These are phyloP conservation scores for Crotalus helleri DNA, from an alignment of 2,113 vertebrate species.

Conservation along the genomic window DNA sequence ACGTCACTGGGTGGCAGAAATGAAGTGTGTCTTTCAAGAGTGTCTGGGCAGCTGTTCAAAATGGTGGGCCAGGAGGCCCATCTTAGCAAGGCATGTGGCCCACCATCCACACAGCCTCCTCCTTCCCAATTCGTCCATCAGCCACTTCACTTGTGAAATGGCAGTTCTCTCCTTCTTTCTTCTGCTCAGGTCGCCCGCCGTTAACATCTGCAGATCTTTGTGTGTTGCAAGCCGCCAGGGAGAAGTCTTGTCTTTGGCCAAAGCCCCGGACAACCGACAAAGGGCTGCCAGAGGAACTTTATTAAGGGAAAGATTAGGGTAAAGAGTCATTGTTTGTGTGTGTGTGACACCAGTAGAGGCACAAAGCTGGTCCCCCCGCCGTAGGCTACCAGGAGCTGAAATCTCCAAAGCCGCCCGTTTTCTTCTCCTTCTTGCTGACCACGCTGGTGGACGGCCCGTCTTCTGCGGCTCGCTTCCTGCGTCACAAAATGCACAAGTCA, in stretches of 20 bases:
- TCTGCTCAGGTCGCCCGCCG: neutral
- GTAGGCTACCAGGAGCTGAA: slow-evolving; percentile 92
- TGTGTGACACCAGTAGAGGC: slow-evolving; percentile 9
- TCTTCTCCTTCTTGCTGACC: slow-evolving; percentile 80
- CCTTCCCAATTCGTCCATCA: neutral
- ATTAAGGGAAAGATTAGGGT: neutral
- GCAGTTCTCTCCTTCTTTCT: neutral
- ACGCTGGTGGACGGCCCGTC: slow-evolving; percentile 82
- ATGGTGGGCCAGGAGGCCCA: rapidly evolving
- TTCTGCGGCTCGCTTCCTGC: slow-evolving; percentile 79
- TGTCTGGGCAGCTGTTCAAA: neutral
- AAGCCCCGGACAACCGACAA: neutral
- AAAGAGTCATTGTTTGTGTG: neutral
- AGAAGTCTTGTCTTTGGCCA: neutral
- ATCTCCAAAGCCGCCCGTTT: slow-evolving; percentile 80
- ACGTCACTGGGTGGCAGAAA: neutral
- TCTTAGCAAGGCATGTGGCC: neutral
- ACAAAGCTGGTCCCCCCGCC: slow-evolving; percentile 12
- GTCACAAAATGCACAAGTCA: neutral
- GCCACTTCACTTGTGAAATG: neutral
- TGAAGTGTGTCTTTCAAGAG: neutral
- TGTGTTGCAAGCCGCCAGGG: rapidly evolving
- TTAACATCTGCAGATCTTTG: neutral
- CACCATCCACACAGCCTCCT: neutral
- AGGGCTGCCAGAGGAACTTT: neutral